Base-by-base conservation (phyloP, 2,888 invertebrate genomes). In the Drosophila vallismaia region DNA sequence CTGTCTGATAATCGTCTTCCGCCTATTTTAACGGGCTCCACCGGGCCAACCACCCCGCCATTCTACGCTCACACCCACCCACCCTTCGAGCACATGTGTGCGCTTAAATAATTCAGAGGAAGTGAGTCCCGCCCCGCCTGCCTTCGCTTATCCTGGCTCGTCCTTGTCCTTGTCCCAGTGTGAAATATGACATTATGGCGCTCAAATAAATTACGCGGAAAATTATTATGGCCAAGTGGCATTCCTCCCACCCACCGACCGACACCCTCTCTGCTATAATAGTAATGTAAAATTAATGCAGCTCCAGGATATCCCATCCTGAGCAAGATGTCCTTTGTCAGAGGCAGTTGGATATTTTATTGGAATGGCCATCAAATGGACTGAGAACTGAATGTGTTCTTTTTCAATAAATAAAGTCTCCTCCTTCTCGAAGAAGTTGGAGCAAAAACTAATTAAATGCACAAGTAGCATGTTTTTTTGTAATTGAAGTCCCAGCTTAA, bases 1-100 rank as follows among this genome's bases (percentile, higher is more conserved):
- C 82, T 86, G 86, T 76, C 82, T 89, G 88, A 87, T 87, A 89
- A 87, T 88, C 89, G 84, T 79, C 88, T 88, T 87, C 86, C 86
- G 86, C 77, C 86, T 87, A 87, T 83, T 83, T 83, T 87, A 87
- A 83, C 86, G 83, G 77, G 71, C 71, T 55, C 64, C 62, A 8
- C 44, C 48, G 48, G 19, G 19, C 19, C 19, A 19, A 19, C 19
- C 19, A 19, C 19, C 19, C 19, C 19, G 19, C 19, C 19, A 19
- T 19, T 19, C 19, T 19, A 19, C 19, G 19, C 19, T 59, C 49
- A 33, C 54, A 28, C 33, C 14, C n/a, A 24, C 33, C 29, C 14
- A 12, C n/a, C 19, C 2, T 49, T 28, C 1, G 62, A 63, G 70
- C 87, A 79, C 88, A 88, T 85, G 80, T 84, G 88, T 71, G 73